Base-by-base conservation (phyloP, 2,797 vertebrate genomes). In the Neosilurus mollespiculum region DNA sequence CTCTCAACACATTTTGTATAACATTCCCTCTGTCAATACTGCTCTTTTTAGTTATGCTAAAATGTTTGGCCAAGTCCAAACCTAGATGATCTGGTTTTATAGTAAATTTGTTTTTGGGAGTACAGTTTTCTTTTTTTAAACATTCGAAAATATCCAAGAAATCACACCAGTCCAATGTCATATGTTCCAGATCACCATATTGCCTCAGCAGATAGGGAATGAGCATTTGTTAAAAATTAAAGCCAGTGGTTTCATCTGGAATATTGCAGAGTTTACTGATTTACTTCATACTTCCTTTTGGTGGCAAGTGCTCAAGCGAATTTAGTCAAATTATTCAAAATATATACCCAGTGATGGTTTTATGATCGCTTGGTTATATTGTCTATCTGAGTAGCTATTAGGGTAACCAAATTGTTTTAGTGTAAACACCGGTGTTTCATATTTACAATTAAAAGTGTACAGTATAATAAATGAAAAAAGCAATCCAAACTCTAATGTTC, bases 101-200 rank as follows among this genome's bases (percentile, higher is more conserved):
- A 18, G 18, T 58, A n/a, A 18, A 22, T 76, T 59, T 73, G 16
- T 58, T 59, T 59, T n/a, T n/a, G 59, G 16, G 16, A 34, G 54
- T 76, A 18, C 53, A 10, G 51, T 2, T 51, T n/a, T n/a, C 24
- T 26, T 30, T 7, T 51, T 26, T 72, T 53, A 56, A 56, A 9
- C 24, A 56, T 56, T 11, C 53, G 34, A 5, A 69, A 24, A 80
- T 30, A 30, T 54, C 79, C 20, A 53, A 58, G 11, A 37, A n/a
- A 81, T 59, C 0, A 1, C n/a, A 16, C 30, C 14, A 54, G 9
- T 81, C 9, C 43, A 49, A 51, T 81, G 80, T 43, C 69, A 81
- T 62, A 51, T 71, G 43, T 65, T 82, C 71, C 70, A 65, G 49
- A 65, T 65, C 59, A 82, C 61, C 71, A 82, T 65, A 82, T 65